Conservation (phyloP, 2,888 invertebrate genomes). For the Lycia hirtaria region DNA sequence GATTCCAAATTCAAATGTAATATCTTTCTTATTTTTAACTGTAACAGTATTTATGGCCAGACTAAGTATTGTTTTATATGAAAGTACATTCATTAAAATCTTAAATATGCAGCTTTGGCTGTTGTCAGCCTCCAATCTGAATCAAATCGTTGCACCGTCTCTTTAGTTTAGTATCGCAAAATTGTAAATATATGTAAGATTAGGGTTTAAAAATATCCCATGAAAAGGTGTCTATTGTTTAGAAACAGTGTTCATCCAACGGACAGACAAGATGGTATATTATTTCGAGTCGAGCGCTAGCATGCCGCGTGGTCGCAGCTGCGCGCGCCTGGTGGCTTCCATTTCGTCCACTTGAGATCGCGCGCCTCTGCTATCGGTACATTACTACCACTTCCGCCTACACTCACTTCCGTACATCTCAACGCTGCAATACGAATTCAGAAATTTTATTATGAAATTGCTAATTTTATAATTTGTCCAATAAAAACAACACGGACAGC, state of each 20-base stretch:
- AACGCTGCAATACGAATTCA: constrained; percentile 30
- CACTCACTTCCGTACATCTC: constrained; percentile 31
- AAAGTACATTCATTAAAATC: too few species aligned
- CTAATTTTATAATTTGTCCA: background rate
- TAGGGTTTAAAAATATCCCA: constrained; percentile 1
- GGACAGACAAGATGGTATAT: constrained; percentile 20
- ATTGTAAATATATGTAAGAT: background rate
- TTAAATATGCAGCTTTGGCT: too few species aligned
- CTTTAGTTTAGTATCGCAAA: background rate
- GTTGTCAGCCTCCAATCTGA: too few species aligned
- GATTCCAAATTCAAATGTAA: too few species aligned
- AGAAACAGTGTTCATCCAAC: constrained; percentile 17
- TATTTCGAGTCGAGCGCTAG: constrained; percentile 16
- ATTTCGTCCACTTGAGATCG: constrained; percentile 60
- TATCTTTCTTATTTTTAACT: too few species aligned
- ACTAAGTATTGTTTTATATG: too few species aligned
- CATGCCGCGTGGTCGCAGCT: constrained; percentile 49
- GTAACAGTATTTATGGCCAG: too few species aligned
- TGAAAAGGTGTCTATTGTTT: constrained; percentile 7
- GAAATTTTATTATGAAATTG: constrained; percentile 19
- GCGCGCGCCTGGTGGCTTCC: constrained; percentile 44
- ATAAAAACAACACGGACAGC: background rate
- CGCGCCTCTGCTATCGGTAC: constrained; percentile 47
- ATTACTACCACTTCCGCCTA: constrained; percentile 50
- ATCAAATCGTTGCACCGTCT: background rate